Percentiles rank a stretch among this genome's conserved stretches.
Conservation (phyloP, 2,113 vertebrate genomes). For the Poeciliopsis turrubarensis region DNA sequence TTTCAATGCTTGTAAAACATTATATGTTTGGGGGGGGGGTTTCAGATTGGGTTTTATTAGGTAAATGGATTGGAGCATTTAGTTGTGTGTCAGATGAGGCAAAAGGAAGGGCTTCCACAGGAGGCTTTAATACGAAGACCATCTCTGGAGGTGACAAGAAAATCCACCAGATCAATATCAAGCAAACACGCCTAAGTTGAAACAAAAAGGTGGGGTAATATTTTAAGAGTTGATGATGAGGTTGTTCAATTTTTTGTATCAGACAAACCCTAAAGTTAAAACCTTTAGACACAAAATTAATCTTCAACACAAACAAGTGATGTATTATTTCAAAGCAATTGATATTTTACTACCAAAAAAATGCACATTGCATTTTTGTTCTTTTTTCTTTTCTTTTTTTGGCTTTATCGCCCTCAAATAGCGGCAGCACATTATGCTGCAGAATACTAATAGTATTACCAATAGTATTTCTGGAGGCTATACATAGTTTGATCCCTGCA, state of each 20-base stretch:
- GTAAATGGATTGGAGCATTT: too few relatives aligned
- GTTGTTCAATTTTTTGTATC: background rate
- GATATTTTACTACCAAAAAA: background rate
- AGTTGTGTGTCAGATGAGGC: too few relatives aligned
- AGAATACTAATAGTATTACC: conserved; percentile 30
- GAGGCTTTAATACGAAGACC: background rate
- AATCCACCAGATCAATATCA: conserved; percentile 31
- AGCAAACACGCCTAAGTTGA: background rate
- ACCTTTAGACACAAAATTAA: background rate
- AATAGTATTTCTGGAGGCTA: conserved; percentile 16
- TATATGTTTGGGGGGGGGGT: too few relatives aligned
- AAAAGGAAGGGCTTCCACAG: too few relatives aligned
- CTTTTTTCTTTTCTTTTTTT: background rate
- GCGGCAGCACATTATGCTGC: conserved; percentile 24
- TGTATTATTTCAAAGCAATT: background rate
- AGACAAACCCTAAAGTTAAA: background rate
- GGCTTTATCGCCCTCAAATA: conserved; percentile 2
- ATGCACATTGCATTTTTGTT: background rate
- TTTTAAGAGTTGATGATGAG: background rate
- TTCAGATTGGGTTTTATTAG: too few relatives aligned
- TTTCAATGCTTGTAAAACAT: too few relatives aligned
- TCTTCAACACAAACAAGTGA: background rate
- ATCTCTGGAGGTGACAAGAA: conserved; percentile 10
- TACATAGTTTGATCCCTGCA: conserved; percentile 52
- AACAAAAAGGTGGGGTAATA: conserved; percentile 46